These are phyloP conservation scores for Leistus spinibarbis DNA, from an alignment of 2,888 invertebrate genomes.

Conservation along the genomic window DNA sequence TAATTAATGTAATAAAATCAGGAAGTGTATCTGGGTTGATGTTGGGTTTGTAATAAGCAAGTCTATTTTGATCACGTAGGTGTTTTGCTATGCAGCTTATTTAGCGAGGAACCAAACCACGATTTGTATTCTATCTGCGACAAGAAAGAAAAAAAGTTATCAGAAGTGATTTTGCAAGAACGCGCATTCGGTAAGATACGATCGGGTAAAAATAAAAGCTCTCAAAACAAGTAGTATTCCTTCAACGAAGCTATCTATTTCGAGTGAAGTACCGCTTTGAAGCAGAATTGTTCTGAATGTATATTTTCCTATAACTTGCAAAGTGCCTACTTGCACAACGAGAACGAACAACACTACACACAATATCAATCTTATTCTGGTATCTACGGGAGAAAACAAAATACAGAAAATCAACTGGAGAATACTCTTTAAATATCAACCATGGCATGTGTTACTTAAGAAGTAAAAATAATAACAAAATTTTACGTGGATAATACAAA, in stretches of 20 bases:
- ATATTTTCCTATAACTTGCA: background rate
- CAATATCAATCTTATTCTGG: background rate
- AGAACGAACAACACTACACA: background rate
- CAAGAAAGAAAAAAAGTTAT: conserved; percentile 2
- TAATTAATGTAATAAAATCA: background rate
- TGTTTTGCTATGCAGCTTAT: background rate
- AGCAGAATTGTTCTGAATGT: background rate
- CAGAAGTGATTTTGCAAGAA: conserved; percentile 4
- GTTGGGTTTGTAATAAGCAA: background rate
- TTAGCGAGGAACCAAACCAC: background rate
- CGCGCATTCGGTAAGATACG: background rate
- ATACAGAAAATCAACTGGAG: background rate
- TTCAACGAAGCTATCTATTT: conserved; percentile 2
- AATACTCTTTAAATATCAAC: conserved; percentile 1
- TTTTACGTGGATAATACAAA: too few species aligned
- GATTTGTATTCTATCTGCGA: conserved; percentile 3
- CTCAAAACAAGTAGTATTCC: background rate
- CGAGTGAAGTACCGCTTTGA: background rate
- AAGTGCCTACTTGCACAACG: background rate
- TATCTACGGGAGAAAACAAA: background rate
- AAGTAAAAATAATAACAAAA: too few species aligned
- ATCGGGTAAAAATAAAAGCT: background rate
- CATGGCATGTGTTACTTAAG: too few species aligned
- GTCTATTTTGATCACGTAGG: background rate
- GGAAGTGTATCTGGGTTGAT: too few species aligned